A percentile compares a stretch with the other conserved stretches of the same genome.
Evolutionary conservation across 2,888 invertebrate species (phyloP).

Genomic region (Amphipoea lucens): DNA sequence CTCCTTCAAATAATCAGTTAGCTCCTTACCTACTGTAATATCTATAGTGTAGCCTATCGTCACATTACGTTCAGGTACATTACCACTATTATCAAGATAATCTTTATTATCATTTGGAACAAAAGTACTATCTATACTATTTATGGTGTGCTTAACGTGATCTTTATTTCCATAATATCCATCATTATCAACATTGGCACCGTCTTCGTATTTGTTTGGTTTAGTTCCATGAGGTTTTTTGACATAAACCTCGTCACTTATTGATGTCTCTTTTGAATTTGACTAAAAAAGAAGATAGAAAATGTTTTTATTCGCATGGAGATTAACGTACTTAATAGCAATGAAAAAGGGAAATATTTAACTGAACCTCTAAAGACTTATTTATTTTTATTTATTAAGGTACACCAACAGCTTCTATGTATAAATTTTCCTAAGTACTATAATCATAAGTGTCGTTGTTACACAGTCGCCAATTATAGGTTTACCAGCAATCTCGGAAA

Average conservation of each 20-base stretch:
- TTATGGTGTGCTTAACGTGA: background rate
- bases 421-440: too few species aligned
- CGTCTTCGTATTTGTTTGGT: background rate
- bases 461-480: too few species aligned
- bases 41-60: background rate
- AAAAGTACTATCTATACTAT: background rate
- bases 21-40: background rate
- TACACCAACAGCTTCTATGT: too few species aligned
- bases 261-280: background rate
- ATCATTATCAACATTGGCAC: background rate
- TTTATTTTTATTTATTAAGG: too few species aligned
- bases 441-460: too few species aligned
- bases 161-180: conserved; percentile 16
- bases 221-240: background rate
- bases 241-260: background rate
- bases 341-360: background rate
- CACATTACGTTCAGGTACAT: background rate
- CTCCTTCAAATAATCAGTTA: background rate
- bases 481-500: too few species aligned
- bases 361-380: background rate
- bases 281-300: background rate
- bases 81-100: background rate
- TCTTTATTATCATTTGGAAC: background rate
- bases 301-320: background rate
- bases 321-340: background rate